These are phyloP conservation scores for Drepanosiphum platanoidis DNA, from an alignment of 2,888 invertebrate genomes.

Conservation along the genomic window DNA sequence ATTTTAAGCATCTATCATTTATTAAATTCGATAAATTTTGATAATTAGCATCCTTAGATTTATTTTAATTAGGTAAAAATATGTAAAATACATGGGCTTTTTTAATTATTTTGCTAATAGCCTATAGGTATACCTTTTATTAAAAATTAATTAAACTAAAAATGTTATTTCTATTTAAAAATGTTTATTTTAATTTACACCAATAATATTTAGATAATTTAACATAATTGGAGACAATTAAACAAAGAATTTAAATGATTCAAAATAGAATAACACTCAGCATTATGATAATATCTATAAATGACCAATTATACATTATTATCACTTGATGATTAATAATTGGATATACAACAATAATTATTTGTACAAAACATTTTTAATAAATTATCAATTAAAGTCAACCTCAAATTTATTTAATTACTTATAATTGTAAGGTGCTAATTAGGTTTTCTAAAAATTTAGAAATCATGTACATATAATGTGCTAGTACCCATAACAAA, in stretches of 20 bases:
- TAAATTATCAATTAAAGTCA: not conserved
- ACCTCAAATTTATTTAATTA: not conserved
- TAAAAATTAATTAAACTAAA: not conserved
- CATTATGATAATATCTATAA: not conserved
- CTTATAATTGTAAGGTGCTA: not conserved
- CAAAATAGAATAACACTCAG: not conserved
- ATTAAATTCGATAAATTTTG: not conserved
- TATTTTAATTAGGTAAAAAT: too few species aligned
- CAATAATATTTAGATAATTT: not conserved
- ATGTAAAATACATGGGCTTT: too few species aligned
- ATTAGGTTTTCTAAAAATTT: not conserved
- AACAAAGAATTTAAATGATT: not conserved
- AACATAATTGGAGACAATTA: not conserved
- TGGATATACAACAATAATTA: too few species aligned
- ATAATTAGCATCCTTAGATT: too few species aligned
- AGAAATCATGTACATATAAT: too few species aligned
- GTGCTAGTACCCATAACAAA: too few species aligned
- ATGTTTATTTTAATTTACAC: not conserved
- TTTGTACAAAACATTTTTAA: not conserved
- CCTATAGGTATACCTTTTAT: too few species aligned
- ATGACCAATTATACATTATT: not conserved
- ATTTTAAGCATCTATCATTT: not conserved
- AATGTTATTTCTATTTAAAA: not conserved
- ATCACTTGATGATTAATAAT: not conserved
- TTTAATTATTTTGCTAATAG: too few species aligned